phyloP scores from a whole-genome alignment of 2,888 invertebrate species.

The Microctonus hyperodae region DNA sequence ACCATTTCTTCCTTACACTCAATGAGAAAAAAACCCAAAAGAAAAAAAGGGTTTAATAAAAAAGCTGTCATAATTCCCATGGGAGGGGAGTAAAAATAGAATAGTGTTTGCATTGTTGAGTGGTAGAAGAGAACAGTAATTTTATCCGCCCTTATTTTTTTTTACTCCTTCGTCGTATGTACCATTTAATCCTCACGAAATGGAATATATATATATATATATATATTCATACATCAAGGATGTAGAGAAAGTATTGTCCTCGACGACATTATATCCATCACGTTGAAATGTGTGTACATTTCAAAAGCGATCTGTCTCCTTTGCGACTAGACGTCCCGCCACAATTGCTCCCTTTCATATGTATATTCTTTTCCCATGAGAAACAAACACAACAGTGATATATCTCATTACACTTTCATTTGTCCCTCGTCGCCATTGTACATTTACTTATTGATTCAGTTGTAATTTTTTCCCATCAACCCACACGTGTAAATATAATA shows the following conservation, averaged over 20 bases:
- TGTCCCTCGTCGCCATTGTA: not conserved
- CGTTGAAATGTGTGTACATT: slow-evolving; percentile 32
- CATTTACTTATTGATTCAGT: not conserved
- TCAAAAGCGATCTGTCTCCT: slow-evolving; percentile 36
- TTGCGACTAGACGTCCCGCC: slow-evolving; percentile 13
- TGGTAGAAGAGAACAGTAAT: not conserved
- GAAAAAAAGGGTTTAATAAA: not conserved
- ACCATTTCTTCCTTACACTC: not conserved
- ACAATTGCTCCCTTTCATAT: slow-evolving; percentile 1
- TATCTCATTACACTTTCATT: not conserved
- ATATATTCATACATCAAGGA: no score
- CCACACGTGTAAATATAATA: no score
- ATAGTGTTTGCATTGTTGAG: slow-evolving; percentile 1
- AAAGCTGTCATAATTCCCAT: not conserved
- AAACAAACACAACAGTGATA: not conserved
- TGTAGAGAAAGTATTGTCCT: slow-evolving; percentile 2
- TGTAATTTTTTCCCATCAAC: not conserved
- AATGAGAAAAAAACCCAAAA: not conserved
- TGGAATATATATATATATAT: no score
- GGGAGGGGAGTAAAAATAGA: not conserved
- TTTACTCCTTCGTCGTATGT: not conserved
- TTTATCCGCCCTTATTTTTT: slow-evolving; percentile 8
- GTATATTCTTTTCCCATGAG: not conserved
- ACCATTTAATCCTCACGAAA: slow-evolving; percentile 26
- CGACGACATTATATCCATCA: slow-evolving; percentile 16